Base-by-base conservation (phyloP, 2,113 vertebrate genomes). In the Lamprotornis superbus region DNA sequence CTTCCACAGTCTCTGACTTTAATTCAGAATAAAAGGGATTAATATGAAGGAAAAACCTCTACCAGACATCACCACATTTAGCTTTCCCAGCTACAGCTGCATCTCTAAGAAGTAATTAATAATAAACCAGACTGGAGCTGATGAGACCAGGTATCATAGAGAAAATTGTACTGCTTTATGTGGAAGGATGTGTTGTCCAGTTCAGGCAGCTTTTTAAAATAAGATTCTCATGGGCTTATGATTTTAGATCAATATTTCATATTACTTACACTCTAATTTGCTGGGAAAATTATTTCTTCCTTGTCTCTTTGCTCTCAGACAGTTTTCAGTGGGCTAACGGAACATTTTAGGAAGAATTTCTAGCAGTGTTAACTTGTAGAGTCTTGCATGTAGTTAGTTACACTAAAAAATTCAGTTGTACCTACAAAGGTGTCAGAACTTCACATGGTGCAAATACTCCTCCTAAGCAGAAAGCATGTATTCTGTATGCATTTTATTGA, bases 11-110 rank as follows among this genome's bases (percentile, higher is more conserved):
- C 94, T 69, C 86, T 92, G 88, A 95, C 83, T 89, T 97, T 94
- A 94, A 94, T 95, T 96, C 92, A 96, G 68, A 94, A 87, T 95
- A 86, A 97, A 95, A 96, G 83, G 85, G 84, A 94, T 96, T 97
- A 96, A 78, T 85, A 91, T 74, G 83, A 85, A 96, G 64, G 40
- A 75, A 93, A 94, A 94, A 84, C 69, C 39, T 35, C 56, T 94
- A 59, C 75, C 64, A 88, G 68, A 68, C 73, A 94, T 60, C 46
- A 49, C 60, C 16, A 23, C 11, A 52, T 88, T 80, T 78, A 89
- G 64, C 33, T 81, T 93, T 93, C 64, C 60, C 92, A 95, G 61
- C 64, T 94, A 68, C 64, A 83, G 47, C 90, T 87, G 44, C 49
- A 46, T 87, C 68, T 79, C 23, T 73, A 81, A 95, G 50, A 83